Evolutionary conservation across 2,113 vertebrate species (phyloP).

Genomic region (Lanius ludovicianus): DNA sequence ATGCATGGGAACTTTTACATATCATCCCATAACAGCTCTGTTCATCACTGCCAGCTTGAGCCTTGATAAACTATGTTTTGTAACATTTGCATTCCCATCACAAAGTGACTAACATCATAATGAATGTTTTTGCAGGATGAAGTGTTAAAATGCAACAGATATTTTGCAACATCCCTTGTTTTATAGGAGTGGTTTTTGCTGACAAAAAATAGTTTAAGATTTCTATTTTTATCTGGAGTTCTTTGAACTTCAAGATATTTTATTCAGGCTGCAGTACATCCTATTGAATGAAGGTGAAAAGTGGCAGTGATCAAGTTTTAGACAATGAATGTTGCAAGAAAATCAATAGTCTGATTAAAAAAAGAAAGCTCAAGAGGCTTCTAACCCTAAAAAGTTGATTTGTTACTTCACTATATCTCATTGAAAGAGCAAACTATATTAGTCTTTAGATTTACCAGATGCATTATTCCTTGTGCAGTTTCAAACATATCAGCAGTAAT

Average conservation of each 20-base stretch:
- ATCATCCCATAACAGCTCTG: background rate
- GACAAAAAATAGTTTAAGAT: background rate
- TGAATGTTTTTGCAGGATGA: background rate
- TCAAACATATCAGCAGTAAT: conserved; percentile 47
- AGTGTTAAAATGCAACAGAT: background rate
- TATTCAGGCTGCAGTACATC: background rate
- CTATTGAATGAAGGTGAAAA: conserved; percentile 23
- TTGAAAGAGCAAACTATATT: conserved; percentile 48
- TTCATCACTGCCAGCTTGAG: background rate
- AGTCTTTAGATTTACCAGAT: conserved; percentile 57
- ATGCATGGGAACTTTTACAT: background rate
- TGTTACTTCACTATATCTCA: conserved; percentile 64
- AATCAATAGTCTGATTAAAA: conserved; percentile 75
- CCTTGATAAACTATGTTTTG: background rate
- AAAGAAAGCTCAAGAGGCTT: conserved; percentile 67
- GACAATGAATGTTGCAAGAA: conserved; percentile 49
- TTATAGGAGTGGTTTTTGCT: background rate
- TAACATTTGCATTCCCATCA: background rate
- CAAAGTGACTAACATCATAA: background rate
- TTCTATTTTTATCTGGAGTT: background rate
- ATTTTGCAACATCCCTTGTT: background rate
- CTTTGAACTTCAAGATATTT: background rate
- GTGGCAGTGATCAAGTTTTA: conserved; percentile 52
- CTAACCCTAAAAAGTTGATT: conserved; percentile 74
- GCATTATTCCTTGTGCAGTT: conserved; percentile 26